Evolutionary conservation across 2,888 invertebrate genomes (phyloP).

Genomic region (Harmothoe impar): DNA sequence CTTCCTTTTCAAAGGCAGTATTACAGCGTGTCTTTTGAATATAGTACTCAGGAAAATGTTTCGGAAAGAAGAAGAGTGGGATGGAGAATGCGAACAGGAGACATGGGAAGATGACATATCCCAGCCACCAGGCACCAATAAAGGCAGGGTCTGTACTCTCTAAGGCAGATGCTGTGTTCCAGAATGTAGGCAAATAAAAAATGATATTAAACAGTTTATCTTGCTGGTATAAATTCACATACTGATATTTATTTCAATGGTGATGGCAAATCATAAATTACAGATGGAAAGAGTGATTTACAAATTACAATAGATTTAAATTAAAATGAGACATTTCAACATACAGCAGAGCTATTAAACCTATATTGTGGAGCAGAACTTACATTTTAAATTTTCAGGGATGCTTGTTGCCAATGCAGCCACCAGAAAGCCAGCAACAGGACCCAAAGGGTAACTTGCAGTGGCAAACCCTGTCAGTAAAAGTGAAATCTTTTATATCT

Average conservation of each 20-base stretch:
- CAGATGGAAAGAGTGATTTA: too few species aligned
- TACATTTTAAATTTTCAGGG: constrained; percentile 30
- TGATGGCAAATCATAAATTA: too few species aligned
- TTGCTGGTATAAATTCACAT: too few species aligned
- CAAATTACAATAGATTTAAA: too few species aligned
- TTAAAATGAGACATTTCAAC: too few species aligned
- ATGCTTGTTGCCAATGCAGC: background rate
- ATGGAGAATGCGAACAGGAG: background rate
- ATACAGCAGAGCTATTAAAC: too few species aligned
- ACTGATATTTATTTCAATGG: too few species aligned
- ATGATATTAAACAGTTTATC: too few species aligned
- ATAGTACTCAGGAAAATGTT: constrained; percentile 43
- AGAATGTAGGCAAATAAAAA: too few species aligned
- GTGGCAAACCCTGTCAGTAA: constrained; percentile 38
- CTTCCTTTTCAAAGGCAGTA: too few species aligned
- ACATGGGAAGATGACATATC: constrained; percentile 2
- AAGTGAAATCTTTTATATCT: too few species aligned
- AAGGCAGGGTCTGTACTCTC: background rate
- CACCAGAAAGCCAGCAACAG: background rate
- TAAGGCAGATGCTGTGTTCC: too few species aligned
- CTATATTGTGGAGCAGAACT: background rate
- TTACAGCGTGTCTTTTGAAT: background rate
- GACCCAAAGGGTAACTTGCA: constrained; percentile 3
- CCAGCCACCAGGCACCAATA: constrained; percentile 47
- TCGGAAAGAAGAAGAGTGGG: constrained; percentile 19